Conservation (phyloP, 2,113 vertebrate species). For the Xiphophorus maculatus region DNA sequence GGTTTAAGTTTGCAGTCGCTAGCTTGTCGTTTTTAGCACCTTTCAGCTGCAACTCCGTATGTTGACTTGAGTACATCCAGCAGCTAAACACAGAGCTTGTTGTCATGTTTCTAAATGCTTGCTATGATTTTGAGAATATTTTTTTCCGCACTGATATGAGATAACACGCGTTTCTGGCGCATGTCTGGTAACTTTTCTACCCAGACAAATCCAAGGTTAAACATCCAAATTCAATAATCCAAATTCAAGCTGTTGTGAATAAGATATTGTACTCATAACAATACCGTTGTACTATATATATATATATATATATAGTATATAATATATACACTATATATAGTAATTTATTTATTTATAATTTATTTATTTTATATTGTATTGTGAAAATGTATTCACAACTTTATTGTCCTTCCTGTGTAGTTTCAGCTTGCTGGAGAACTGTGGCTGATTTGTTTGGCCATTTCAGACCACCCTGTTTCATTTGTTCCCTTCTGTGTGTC, state of each 20-base stretch:
- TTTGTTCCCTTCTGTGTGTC: background rate
- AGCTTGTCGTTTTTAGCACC: background rate
- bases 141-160: background rate
- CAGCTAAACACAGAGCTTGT: background rate
- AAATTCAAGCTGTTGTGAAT: too few species aligned
- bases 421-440: background rate
- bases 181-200: background rate
- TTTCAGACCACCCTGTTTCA: background rate
- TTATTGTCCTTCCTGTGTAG: background rate
- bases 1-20: too few species aligned
- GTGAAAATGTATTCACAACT: too few species aligned
- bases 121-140: background rate
- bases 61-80: background rate
- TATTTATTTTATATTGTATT: too few species aligned
- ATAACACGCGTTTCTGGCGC: constrained; percentile 16
- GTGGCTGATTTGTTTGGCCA: background rate
- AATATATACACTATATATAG: too few species aligned
- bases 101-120: background rate
- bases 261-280: too few species aligned
- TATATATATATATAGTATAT: too few species aligned
- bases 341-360: too few species aligned
- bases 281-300: too few species aligned
- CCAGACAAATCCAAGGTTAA: constrained; percentile 42
- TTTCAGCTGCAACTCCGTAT: background rate
- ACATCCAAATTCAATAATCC: background rate